A percentile compares a stretch with the other conserved stretches of the same genome.
phyloP scores from a whole-genome alignment of 1,140 invertebrate species.

The Triops cancriformis region DNA sequence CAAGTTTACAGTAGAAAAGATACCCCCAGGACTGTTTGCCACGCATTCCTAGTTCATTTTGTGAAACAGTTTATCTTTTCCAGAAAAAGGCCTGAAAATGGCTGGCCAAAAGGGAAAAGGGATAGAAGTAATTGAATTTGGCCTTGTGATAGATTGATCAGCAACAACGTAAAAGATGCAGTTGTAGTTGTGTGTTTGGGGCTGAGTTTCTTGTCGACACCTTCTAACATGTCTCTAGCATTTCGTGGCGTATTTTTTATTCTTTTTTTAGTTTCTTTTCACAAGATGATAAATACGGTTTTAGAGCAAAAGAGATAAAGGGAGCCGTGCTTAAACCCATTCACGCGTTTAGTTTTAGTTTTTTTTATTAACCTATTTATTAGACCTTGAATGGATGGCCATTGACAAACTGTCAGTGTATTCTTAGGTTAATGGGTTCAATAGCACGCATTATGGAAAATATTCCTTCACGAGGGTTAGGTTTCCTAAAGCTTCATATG shows the following conservation, averaged over 20 bases:
- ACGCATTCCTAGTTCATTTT: not conserved
- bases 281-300: not conserved
- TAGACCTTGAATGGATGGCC: too few relatives aligned
- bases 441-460: too few relatives aligned
- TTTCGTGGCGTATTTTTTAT: not conserved
- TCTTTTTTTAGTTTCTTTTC: not conserved
- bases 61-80: not conserved
- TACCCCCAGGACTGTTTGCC: not conserved
- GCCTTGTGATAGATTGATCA: not conserved
- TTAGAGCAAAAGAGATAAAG: too few relatives aligned
- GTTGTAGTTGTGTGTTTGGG: not conserved
- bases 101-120: not conserved
- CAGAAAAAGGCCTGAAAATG: not conserved
- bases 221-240: not conserved
- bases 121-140: not conserved
- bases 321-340: too few relatives aligned
- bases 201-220: not conserved
- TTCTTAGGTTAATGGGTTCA: too few relatives aligned
- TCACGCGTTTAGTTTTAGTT: too few relatives aligned
- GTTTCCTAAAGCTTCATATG: too few relatives aligned
- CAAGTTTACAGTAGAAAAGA: too few relatives aligned
- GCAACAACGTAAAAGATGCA: not conserved
- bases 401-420: too few relatives aligned
- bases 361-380: too few relatives aligned
- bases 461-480: too few relatives aligned